Evolutionary conservation across 2,113 vertebrate genomes (phyloP), one percentile per base, ranked within the genome.

Genomic region (Sinocyclocheilus anophthalmus): DNA sequence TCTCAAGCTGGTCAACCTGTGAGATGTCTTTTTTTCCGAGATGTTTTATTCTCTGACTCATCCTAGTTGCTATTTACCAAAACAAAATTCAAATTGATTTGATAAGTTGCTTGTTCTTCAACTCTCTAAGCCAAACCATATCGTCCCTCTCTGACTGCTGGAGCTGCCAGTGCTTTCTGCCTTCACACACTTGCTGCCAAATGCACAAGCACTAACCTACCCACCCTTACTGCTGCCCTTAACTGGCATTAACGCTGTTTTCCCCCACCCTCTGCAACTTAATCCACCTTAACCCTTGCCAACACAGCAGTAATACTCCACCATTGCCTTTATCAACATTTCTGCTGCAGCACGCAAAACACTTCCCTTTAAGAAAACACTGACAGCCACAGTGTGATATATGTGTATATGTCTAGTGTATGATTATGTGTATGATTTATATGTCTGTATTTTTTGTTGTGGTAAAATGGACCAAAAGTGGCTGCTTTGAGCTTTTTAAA

Each of bases 41-140:
- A 81, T 50, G 61, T 30, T 67, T 83, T 65, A 24, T 77, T 84
- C 69, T 55, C 77, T 53, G 55, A 81, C 30, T 84, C 70, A 81
- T 69, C 76, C 61, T 20, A 77, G 88, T 89, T 89, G 85, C 88
- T 87, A 85, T 89, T 87, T 87, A 87, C 59, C 77, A 61, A 87
- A 89, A 87, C 76, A 87, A 84, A 86, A 26, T 72, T 77, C 3
- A 72, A 72, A 81, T 55, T 65, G 59, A 83, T 78, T 82, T 77
- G 83, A 85, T 83, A n/a, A 82, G 76, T 77, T 85, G 37, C 37
- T 48, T 65, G 55, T 33, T 63, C 72, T 33, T 67, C 26, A 67
- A n/a, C 65, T 70, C 20, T 76, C 76, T 22, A 61, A 48, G 42
- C 83, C 65, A 67, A 87, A 63, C 65, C 80, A 87, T 73, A 37